Percentiles rank a stretch among this genome's conserved stretches.
These are phyloP conservation scores for Corythoichthys haematopterus DNA, from an alignment of 2,113 vertebrate species.

Conservation along the genomic window DNA sequence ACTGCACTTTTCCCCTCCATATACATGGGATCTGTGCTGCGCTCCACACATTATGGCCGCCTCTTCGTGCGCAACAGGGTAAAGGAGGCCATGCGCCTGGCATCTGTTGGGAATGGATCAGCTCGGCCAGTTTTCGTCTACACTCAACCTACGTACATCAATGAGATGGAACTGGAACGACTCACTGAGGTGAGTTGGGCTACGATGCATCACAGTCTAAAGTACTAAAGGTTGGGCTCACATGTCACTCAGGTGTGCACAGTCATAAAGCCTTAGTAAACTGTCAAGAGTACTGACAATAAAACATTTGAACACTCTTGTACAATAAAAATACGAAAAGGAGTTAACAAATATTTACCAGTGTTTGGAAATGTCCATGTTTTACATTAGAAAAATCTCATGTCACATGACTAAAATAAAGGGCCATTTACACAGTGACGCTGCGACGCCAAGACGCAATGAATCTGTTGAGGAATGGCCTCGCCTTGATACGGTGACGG, in stretches of 20 bases:
- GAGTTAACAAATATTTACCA: too few species aligned
- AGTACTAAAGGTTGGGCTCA: neutral
- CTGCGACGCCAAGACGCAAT: too few species aligned
- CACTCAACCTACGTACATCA: constrained; percentile 73
- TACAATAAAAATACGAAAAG: too few species aligned
- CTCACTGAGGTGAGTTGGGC: constrained; percentile 68
- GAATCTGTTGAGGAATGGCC: too few species aligned
- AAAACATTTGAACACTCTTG: too few species aligned
- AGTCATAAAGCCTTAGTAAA: neutral
- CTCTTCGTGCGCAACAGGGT: constrained; percentile 74
- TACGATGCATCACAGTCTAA: neutral
- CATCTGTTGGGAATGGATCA: constrained; percentile 61
- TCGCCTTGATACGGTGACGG: too few species aligned
- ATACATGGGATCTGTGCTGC: constrained; percentile 64
- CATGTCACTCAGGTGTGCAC: neutral
- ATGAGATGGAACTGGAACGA: constrained; percentile 49
- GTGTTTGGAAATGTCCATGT: too few species aligned
- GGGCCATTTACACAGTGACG: too few species aligned
- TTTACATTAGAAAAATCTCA: too few species aligned
- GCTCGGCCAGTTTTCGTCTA: constrained; percentile 77
- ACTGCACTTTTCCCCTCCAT: constrained; percentile 77
- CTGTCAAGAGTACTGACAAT: neutral
- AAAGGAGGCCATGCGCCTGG: constrained; percentile 64
- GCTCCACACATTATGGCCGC: constrained; percentile 59
- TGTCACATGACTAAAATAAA: too few species aligned